Conservation (phyloP, 1,140 invertebrate species). For the Coelopa frigida region DNA sequence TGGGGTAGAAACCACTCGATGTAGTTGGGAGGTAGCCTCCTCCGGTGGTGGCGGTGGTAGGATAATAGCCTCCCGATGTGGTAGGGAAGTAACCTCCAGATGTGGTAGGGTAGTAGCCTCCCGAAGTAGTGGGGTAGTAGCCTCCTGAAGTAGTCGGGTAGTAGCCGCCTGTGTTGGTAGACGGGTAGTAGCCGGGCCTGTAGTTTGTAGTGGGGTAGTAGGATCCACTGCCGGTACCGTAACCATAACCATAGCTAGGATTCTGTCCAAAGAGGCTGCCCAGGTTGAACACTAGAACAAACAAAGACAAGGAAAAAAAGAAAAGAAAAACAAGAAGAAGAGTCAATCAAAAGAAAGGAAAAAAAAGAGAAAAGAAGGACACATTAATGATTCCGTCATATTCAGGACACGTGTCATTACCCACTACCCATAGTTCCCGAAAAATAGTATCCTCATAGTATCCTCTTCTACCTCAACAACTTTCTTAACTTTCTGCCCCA, state of each 20-base stretch:
- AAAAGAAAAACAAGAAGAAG: not conserved
- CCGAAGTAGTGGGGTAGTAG: slow-evolving; percentile 3
- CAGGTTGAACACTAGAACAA: slow-evolving; percentile 26
- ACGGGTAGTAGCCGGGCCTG: slow-evolving; percentile 2
- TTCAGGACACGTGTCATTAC: too few species aligned
- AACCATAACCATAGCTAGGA: slow-evolving; percentile 24
- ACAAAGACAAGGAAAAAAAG: not conserved
- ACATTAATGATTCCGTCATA: too few species aligned
- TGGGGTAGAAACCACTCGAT: slow-evolving; percentile 18
- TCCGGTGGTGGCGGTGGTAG: slow-evolving; percentile 7
- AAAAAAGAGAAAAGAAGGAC: not conserved
- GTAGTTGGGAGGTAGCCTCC: slow-evolving; percentile 7
- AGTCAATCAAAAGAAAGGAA: not conserved
- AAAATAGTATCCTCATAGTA: too few species aligned
- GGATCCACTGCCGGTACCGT: slow-evolving; percentile 14
- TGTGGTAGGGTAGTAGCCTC: slow-evolving; percentile 5
- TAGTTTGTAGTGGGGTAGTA: not conserved
- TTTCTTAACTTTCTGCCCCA: too few species aligned
- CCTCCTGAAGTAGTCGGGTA: slow-evolving; percentile 3
- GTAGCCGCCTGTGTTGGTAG: not conserved
- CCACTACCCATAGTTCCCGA: too few species aligned
- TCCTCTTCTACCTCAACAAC: too few species aligned
- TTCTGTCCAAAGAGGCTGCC: slow-evolving; percentile 25
- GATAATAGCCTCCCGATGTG: slow-evolving; percentile 23
- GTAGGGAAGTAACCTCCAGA: not conserved